A percentile compares a stretch with the other conserved stretches of the same genome.
These are phyloP conservation scores for Dynastes maya DNA, from an alignment of 2,888 invertebrate species.

Conservation along the genomic window DNA sequence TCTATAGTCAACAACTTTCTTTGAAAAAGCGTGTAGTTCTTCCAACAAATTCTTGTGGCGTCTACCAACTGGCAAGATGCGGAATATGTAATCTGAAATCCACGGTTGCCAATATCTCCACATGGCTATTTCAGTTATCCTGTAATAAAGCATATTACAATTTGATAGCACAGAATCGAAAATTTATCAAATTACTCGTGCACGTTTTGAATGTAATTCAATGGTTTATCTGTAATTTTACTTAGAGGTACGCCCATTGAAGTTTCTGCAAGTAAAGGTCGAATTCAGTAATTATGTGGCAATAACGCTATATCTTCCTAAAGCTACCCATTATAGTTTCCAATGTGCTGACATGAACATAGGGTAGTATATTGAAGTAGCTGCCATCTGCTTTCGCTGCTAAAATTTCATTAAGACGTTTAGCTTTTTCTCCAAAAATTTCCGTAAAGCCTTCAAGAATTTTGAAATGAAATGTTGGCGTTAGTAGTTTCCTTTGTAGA, in stretches of 20 bases:
- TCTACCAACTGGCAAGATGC: conserved; percentile 28
- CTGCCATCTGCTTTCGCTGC: conserved; percentile 58
- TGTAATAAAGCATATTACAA: background rate
- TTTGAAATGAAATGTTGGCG: conserved; percentile 64
- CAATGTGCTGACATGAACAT: conserved; percentile 61
- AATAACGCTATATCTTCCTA: background rate
- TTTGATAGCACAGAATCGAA: background rate
- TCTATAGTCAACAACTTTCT: conserved; percentile 26
- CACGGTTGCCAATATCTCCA: conserved; percentile 28
- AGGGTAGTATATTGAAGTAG: conserved; percentile 62
- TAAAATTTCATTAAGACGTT: conserved; percentile 56
- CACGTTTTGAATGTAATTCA: conserved; percentile 6
- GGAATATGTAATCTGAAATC: conserved; percentile 18
- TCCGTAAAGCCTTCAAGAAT: conserved; percentile 62
- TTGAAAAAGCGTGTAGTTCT: conserved; percentile 36
- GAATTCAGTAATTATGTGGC: background rate
- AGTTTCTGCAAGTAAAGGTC: conserved; percentile 51
- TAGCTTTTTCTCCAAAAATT: conserved; percentile 61
- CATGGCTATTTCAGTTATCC: conserved; percentile 20
- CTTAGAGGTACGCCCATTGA: conserved; percentile 41
- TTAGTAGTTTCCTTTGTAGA: conserved; percentile 60
- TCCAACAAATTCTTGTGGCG: conserved; percentile 20
- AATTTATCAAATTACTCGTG: conserved; percentile 5
- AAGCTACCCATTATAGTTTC: conserved; percentile 64
- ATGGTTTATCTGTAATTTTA: conserved; percentile 10